Percentiles rank a stretch among this genome's conserved stretches.
These are phyloP conservation scores for Desmophyllum pertusum DNA, from an alignment of 92 coral and sea anemone genomes.

Conservation along the genomic window DNA sequence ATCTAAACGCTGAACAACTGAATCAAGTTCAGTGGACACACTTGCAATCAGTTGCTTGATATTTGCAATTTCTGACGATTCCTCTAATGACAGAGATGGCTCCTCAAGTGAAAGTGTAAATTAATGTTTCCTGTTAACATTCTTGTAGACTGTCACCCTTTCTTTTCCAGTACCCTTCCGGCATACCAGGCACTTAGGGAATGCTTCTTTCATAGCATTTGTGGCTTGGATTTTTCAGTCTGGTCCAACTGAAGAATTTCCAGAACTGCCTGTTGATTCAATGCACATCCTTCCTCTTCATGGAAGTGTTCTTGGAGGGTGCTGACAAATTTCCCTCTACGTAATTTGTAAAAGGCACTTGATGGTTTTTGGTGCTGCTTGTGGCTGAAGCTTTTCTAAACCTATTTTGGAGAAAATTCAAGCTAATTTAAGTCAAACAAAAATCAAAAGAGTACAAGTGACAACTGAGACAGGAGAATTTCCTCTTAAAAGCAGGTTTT, in stretches of 20 bases:
- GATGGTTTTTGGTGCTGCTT: slow-evolving; percentile 30
- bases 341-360: slow-evolving; percentile 35
- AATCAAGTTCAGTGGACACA: background rate
- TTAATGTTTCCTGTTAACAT: slow-evolving; percentile 27
- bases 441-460: background rate
- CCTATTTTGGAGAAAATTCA: background rate
- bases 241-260: slow-evolving; percentile 31
- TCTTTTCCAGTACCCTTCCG: slow-evolving; percentile 22
- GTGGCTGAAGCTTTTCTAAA: slow-evolving; percentile 5
- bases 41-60: background rate
- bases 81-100: slow-evolving; percentile 2
- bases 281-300: slow-evolving; percentile 12
- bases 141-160: slow-evolving; percentile 33
- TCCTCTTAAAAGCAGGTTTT: too few species aligned
- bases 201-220: slow-evolving; percentile 46
- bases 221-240: slow-evolving; percentile 36
- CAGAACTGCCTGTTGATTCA: slow-evolving; percentile 31
- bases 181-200: slow-evolving; percentile 16
- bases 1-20: background rate
- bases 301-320: slow-evolving; percentile 32
- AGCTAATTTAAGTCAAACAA: too few species aligned
- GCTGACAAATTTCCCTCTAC: slow-evolving; percentile 22
- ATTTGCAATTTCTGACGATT: background rate
- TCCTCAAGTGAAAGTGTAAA: slow-evolving; percentile 13
- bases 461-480: too few species aligned